Percentiles rank a stretch among this genome's conserved stretches.
Conservation (phyloP, 37 sponge, comb jelly and placozoan genomes). For the Aphrocallistes beatrix region DNA sequence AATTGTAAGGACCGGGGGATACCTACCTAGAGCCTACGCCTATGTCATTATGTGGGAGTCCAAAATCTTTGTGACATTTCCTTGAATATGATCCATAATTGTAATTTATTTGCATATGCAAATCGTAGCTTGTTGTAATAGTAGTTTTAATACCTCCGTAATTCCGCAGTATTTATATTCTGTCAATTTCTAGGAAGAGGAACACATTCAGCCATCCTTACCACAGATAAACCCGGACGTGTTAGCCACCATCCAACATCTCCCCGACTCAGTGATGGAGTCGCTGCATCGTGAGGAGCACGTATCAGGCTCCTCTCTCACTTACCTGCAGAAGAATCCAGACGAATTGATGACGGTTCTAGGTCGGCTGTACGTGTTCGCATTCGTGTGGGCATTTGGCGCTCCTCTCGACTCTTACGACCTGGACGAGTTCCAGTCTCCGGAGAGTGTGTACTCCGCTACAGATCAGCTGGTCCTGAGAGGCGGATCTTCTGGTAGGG, state of each 20-base stretch:
- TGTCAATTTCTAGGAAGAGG: not conserved
- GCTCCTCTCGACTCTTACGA: slow-evolving; percentile 41
- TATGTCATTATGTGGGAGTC: too few species aligned
- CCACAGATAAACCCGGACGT: not conserved
- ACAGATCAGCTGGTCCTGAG: not conserved
- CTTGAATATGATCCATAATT: too few species aligned
- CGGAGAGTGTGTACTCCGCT: not conserved
- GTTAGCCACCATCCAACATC: not conserved
- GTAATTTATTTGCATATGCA: too few species aligned
- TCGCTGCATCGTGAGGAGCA: not conserved
- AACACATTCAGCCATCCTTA: not conserved
- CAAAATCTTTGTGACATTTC: too few species aligned
- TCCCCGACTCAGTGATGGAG: not conserved
- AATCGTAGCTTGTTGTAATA: too few species aligned
- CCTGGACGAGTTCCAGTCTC: not conserved
- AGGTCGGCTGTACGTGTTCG: slow-evolving; percentile 40
- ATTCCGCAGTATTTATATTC: too few species aligned
- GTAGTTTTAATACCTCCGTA: too few species aligned
- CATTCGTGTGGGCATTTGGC: slow-evolving; percentile 57
- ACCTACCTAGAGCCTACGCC: too few species aligned
- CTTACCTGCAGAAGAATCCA: not conserved
- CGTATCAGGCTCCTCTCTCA: not conserved
- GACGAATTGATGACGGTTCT: slow-evolving; percentile 19
- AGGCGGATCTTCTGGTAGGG: slow-evolving; percentile 33
- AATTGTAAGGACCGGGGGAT: too few species aligned